Evolutionary conservation across 2,888 invertebrate genomes (phyloP).

Genomic region (Chironomus riparius): DNA sequence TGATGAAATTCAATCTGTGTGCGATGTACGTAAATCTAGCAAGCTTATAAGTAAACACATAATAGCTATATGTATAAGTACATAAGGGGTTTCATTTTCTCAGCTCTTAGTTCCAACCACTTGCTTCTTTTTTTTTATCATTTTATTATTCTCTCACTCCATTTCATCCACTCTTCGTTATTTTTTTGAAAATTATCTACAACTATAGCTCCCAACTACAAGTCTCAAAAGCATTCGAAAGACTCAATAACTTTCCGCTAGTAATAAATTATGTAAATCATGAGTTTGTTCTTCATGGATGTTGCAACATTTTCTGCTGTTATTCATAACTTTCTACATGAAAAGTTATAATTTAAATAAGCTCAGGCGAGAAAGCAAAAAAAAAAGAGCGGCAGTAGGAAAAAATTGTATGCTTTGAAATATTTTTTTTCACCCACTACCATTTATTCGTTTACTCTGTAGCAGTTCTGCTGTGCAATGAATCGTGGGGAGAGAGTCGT

Average conservation of each 20-base stretch:
- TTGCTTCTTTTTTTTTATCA: too few relatives aligned
- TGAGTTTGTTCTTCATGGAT: neutral
- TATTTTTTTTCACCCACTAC: neutral
- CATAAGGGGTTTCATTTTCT: too few relatives aligned
- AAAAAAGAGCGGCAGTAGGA: neutral
- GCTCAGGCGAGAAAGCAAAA: neutral
- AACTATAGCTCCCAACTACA: too few relatives aligned
- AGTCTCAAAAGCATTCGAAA: neutral
- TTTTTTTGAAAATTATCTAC: too few relatives aligned
- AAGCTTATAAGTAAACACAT: too few relatives aligned
- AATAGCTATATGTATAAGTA: too few relatives aligned
- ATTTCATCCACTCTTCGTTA: too few relatives aligned
- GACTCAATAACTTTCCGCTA: constrained; percentile 1
- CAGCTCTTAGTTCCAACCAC: too few relatives aligned
- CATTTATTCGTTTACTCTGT: neutral
- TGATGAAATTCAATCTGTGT: too few relatives aligned
- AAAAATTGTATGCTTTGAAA: neutral
- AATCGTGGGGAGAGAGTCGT: neutral
- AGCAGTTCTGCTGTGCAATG: neutral
- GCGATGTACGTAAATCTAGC: too few relatives aligned
- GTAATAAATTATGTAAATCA: constrained; percentile 8
- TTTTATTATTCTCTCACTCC: too few relatives aligned
- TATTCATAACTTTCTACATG: constrained; percentile 10
- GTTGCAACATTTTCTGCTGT: neutral
- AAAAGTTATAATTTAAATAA: constrained; percentile 10